These are phyloP conservation scores for Pangasianodon hypophthalmus DNA, from an alignment of 2,113 vertebrate species.

Conservation along the genomic window DNA sequence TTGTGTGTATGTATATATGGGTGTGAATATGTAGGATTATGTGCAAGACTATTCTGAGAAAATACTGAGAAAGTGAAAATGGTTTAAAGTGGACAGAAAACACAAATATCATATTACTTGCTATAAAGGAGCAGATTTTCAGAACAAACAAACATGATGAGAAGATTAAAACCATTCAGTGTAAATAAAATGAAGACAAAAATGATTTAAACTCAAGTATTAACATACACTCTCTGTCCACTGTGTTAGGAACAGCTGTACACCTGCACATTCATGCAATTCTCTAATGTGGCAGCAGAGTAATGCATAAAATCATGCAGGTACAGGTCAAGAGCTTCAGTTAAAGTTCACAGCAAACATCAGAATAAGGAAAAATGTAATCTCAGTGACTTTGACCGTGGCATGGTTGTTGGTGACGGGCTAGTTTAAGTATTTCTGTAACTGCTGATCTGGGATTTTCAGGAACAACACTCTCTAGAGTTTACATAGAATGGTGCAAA, in stretches of 20 bases:
- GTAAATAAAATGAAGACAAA: neutral
- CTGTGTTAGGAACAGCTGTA: neutral
- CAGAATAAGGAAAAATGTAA: neutral
- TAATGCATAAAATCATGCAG: neutral
- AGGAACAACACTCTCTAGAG: neutral
- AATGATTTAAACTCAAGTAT: neutral
- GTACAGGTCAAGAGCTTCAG: neutral
- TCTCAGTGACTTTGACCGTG: neutral
- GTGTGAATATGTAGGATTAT: slow-evolving; percentile 34
- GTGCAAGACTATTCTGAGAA: neutral
- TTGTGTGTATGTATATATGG: slow-evolving; percentile 16
- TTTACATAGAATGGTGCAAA: neutral
- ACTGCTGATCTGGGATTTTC: neutral
- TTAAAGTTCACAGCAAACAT: neutral
- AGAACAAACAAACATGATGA: neutral
- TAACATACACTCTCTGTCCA: neutral
- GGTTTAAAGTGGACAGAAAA: neutral
- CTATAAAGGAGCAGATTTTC: neutral
- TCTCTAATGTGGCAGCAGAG: neutral
- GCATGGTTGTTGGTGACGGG: neutral
- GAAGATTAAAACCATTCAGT: neutral
- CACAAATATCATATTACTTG: neutral
- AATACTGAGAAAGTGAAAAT: neutral
- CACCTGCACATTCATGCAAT: neutral
- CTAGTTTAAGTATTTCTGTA: neutral